A percentile compares a stretch with the other conserved stretches of the same genome.
These are phyloP conservation scores for Halcyon malimbica DNA, from an alignment of 2,113 vertebrate species.

Conservation along the genomic window DNA sequence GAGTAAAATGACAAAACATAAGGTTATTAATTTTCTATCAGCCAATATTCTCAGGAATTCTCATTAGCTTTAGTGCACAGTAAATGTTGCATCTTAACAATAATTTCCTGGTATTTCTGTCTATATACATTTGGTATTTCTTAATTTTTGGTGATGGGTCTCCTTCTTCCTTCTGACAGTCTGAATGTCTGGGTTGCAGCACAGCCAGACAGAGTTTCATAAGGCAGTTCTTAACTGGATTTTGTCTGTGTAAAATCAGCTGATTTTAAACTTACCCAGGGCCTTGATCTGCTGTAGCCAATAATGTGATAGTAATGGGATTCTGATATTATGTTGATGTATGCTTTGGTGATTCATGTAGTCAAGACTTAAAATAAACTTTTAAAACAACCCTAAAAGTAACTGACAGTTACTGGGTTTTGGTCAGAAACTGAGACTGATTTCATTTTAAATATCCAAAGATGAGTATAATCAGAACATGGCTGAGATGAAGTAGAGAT, in stretches of 20 bases:
- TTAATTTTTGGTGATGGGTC: neutral
- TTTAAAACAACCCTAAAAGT: neutral
- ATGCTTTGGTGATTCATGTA: neutral
- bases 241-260: neutral
- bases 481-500: neutral
- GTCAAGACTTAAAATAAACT: neutral
- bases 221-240: neutral
- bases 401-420: neutral
- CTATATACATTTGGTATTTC: neutral
- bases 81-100: neutral
- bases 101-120: neutral
- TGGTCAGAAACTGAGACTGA: neutral
- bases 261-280: neutral
- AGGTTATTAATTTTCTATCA: neutral
- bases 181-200: neutral
- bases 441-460: neutral
- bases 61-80: neutral
- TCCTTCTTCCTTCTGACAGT: neutral
- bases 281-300: neutral
- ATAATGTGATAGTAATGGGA: neutral
- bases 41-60: neutral
- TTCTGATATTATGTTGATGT: neutral
- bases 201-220: neutral
- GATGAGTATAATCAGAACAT: neutral
- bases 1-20: neutral